Evolutionary conservation across 2,113 vertebrate species (phyloP).

Genomic region (Colistium nudipinnis): DNA sequence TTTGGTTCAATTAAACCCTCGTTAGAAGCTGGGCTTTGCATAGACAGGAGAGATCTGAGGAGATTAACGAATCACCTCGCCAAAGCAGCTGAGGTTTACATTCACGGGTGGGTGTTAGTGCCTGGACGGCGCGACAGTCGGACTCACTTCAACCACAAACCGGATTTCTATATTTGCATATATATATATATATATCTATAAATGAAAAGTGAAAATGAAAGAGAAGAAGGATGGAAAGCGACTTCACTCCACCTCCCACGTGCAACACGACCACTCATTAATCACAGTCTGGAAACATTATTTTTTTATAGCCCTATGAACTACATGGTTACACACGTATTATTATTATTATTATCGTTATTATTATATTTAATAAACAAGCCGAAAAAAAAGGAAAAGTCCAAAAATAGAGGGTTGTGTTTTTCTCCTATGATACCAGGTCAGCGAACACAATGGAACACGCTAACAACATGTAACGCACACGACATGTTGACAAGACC

Average conservation of each 20-base stretch:
- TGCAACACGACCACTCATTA: background rate
- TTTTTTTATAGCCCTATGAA: background rate
- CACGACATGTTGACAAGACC: constrained; percentile 13
- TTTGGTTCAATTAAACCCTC: constrained; percentile 75
- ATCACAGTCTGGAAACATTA: background rate
- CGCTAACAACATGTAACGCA: constrained; percentile 20
- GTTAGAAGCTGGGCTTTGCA: constrained; percentile 67
- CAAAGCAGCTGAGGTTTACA: constrained; percentile 45
- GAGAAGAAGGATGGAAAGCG: background rate
- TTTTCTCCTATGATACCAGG: constrained; percentile 12
- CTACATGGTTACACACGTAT: background rate
- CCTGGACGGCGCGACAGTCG: constrained; percentile 33
- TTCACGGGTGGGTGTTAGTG: constrained; percentile 59
- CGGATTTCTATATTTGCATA: no score
- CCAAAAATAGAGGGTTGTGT: constrained; percentile 6
- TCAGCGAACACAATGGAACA: constrained; percentile 39
- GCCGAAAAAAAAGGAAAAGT: constrained; percentile 4
- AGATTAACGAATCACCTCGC: background rate
- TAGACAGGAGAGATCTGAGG: constrained; percentile 46
- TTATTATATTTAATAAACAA: background rate
- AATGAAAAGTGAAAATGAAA: background rate
- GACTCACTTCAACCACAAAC: constrained; percentile 12
- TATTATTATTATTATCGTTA: no score
- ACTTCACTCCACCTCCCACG: background rate
- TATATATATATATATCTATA: no score